These are phyloP conservation scores for Diarsia rubi DNA, from an alignment of 2,888 invertebrate species.

Conservation along the genomic window DNA sequence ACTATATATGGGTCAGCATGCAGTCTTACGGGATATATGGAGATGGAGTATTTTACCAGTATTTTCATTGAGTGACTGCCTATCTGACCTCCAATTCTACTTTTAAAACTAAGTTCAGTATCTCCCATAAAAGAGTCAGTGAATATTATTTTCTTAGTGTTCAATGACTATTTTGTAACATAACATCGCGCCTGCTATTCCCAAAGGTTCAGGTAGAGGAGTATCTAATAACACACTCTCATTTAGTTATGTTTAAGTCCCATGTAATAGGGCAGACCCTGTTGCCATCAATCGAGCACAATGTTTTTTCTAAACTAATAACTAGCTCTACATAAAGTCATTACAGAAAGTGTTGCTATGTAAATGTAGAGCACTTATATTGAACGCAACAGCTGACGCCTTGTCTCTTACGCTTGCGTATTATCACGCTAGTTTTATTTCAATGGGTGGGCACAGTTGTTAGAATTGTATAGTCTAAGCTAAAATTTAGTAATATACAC, in stretches of 20 bases:
- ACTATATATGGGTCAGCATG: too few species aligned
- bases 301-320: neutral
- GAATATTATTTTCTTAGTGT: neutral
- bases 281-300: neutral
- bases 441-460: constrained; percentile 5
- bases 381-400: constrained; percentile 38
- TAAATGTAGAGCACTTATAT: constrained; percentile 14
- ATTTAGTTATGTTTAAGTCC: too few species aligned
- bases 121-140: neutral
- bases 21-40: too few species aligned
- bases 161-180: neutral
- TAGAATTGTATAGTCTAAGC: neutral
- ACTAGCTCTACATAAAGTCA: neutral
- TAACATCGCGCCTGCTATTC: too few species aligned
- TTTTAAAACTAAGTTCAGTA: neutral
- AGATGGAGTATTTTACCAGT: too few species aligned
- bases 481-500: neutral
- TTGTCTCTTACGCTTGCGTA: constrained; percentile 12
- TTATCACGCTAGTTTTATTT: constrained; percentile 24
- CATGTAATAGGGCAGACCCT: too few species aligned
- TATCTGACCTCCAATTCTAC: too few species aligned
- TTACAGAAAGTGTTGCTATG: constrained; percentile 17
- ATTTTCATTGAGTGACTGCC: too few species aligned
- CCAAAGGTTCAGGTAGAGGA: too few species aligned
- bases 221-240: too few species aligned